Percentiles rank a stretch among this genome's conserved stretches.
Evolutionary conservation across 2,888 invertebrate genomes (phyloP).

Genomic region (Cylindroiulus punctatus): DNA sequence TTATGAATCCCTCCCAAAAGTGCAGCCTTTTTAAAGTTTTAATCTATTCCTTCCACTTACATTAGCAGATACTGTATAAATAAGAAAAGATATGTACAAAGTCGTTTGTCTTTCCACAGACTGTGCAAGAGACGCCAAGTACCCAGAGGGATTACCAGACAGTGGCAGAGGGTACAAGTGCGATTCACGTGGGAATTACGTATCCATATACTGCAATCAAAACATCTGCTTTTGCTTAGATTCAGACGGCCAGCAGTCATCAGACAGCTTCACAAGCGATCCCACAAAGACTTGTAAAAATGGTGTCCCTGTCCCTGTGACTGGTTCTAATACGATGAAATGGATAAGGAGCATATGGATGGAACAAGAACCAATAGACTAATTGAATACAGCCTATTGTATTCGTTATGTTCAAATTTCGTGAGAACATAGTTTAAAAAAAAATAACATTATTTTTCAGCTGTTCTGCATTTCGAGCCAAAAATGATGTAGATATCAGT

Average conservation of each 20-base stretch:
- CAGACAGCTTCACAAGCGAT: not conserved
- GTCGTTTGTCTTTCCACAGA: constrained; percentile 24
- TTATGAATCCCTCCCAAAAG: too few species aligned
- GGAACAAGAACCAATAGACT: not conserved
- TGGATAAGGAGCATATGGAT: not conserved
- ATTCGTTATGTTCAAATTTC: too few species aligned
- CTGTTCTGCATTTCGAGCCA: too few species aligned
- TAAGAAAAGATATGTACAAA: not conserved
- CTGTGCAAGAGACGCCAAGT: constrained; percentile 51
- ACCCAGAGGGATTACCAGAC: constrained; percentile 47
- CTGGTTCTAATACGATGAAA: not conserved
- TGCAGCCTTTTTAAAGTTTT: too few species aligned
- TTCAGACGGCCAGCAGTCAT: constrained; percentile 52
- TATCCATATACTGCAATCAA: not conserved
- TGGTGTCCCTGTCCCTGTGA: too few species aligned
- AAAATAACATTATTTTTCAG: too few species aligned
- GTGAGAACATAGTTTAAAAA: too few species aligned
- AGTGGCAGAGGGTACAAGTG: not conserved
- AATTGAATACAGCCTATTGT: too few species aligned
- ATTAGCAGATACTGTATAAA: not conserved
- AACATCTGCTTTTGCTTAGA: constrained; percentile 51
- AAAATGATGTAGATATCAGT: too few species aligned
- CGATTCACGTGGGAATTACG: constrained; percentile 29
- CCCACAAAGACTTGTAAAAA: not conserved
- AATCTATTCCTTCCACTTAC: too few species aligned